phyloP scores from a whole-genome alignment of 2,797 vertebrate genomes.

The Naso thynnoides region DNA sequence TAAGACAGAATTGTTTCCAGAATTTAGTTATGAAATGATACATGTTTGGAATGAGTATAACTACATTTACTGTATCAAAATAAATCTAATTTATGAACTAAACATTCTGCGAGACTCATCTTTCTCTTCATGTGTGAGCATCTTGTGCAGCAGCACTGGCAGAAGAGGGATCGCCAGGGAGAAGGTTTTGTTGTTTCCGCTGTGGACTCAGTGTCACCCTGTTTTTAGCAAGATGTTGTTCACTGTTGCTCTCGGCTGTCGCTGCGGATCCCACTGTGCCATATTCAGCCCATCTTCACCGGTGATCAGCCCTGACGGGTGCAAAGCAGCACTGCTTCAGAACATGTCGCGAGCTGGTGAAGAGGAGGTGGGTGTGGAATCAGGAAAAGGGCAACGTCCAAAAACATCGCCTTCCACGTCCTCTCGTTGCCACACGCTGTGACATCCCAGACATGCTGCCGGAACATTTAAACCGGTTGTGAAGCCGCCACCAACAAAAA shows the following conservation, averaged over 20 bases:
- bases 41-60: constrained; percentile 61
- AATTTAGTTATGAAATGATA: constrained; percentile 49
- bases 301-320: constrained; percentile 76
- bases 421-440: constrained; percentile 60
- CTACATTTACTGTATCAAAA: constrained; percentile 61
- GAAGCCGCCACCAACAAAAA: constrained; percentile 76
- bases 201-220: constrained; percentile 52
- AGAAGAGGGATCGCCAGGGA: constrained; percentile 16
- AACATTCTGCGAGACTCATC: constrained; percentile 19
- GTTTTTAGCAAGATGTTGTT: constrained; percentile 42
- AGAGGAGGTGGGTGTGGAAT: constrained; percentile 87
- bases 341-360: constrained; percentile 86
- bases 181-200: constrained; percentile 32
- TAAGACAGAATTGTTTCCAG: constrained; percentile 52
- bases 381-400: constrained; percentile 86
- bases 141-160: constrained; percentile 4
- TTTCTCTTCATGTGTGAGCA: constrained; percentile 1
- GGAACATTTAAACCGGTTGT: constrained; percentile 76
- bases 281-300: constrained; percentile 54
- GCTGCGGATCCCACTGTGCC: constrained; percentile 62
- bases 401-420: constrained; percentile 65
- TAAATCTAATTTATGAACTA: constrained; percentile 76
- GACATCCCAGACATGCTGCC: constrained; percentile 68
- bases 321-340: constrained; percentile 79
- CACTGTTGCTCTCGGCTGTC: constrained; percentile 71